Evolutionary conservation across 2,797 vertebrate genomes (phyloP).

Genomic region (Brachyrhaphis roseni): DNA sequence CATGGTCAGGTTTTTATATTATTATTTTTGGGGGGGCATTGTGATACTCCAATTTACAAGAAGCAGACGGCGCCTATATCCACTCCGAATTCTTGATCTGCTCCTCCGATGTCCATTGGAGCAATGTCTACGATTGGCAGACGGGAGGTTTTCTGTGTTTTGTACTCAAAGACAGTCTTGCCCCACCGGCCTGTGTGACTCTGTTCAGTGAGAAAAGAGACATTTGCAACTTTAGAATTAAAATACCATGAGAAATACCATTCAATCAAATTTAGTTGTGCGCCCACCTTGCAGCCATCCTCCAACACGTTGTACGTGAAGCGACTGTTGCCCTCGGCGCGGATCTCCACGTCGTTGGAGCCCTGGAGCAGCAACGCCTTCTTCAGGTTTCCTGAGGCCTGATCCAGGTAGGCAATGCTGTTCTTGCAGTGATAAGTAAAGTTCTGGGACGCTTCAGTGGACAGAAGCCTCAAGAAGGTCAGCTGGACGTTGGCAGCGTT

Average conservation of each 20-base stretch:
- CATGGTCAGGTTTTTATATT: slow-evolving; percentile 75
- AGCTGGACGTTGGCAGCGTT: slow-evolving; percentile 90
- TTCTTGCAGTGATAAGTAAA: slow-evolving; percentile 99
- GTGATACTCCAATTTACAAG: slow-evolving; percentile 89
- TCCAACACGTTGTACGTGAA: slow-evolving; percentile 93
- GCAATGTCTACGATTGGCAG: slow-evolving; percentile 98
- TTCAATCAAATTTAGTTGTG: background rate
- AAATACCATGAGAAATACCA: background rate
- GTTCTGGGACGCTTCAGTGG: slow-evolving; percentile 93
- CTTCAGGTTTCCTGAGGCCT: slow-evolving; percentile 91
- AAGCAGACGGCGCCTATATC: slow-evolving; percentile 98
- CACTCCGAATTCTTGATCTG: slow-evolving; percentile 96
- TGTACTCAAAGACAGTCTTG: slow-evolving; percentile 98
- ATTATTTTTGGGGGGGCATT: slow-evolving; percentile 54
- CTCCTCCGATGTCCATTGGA: slow-evolving; percentile 97
- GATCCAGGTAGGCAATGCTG: slow-evolving; percentile 96
- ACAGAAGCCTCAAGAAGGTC: slow-evolving; percentile 95
- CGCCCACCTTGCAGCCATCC: slow-evolving; percentile 94
- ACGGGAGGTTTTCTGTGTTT: slow-evolving; percentile 97
- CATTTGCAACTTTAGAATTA: slow-evolving; percentile 11
- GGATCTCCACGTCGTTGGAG: slow-evolving; percentile 96
- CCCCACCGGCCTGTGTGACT: slow-evolving; percentile 96
- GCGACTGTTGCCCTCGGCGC: slow-evolving; percentile 96
- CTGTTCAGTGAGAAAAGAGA: slow-evolving; percentile 73
- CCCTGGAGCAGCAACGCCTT: slow-evolving; percentile 94